Conservation (phyloP, 2,797 vertebrate species). For the Bovichtus diacanthus region DNA sequence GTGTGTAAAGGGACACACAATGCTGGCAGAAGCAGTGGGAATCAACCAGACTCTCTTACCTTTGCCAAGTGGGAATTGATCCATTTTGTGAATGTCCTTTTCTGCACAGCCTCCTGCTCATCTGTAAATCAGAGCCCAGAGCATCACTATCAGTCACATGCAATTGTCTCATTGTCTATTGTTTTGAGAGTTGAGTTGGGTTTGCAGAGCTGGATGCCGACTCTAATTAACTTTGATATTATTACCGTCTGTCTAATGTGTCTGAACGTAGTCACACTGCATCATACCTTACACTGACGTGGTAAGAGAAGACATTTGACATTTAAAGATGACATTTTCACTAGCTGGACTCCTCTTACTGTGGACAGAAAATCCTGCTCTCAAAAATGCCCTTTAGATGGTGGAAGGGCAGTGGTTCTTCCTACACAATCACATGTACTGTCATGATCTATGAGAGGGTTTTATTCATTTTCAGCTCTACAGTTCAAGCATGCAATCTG, state of each 20-base stretch:
- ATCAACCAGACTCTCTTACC: constrained; percentile 84
- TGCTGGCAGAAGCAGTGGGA: constrained; percentile 62
- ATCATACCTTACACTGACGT: constrained; percentile 47
- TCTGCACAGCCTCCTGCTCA: constrained; percentile 98
- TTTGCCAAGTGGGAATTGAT: constrained; percentile 99
- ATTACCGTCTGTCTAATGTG: constrained; percentile 49
- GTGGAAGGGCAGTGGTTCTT: constrained; percentile 45
- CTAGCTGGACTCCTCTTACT: constrained; percentile 32
- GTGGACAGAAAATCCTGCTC: constrained; percentile 57
- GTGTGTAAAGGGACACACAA: constrained; percentile 57
- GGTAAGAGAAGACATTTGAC: constrained; percentile 60
- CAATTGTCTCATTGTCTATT: constrained; percentile 71
- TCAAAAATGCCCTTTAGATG: constrained; percentile 66
- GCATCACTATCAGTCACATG: constrained; percentile 54
- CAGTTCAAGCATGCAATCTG: constrained; percentile 24
- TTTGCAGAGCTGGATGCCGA: constrained; percentile 41
- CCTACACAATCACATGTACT: constrained; percentile 4
- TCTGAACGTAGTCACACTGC: constrained; percentile 30
- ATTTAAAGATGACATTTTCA: constrained; percentile 78
- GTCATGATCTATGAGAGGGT: constrained; percentile 13
- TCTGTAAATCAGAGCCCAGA: constrained; percentile 87
- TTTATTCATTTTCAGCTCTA: constrained; percentile 22
- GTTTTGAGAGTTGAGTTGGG: constrained; percentile 44
- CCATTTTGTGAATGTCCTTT: constrained; percentile 99
- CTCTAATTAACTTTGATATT: constrained; percentile 60